Evolutionary conservation across 1,140 invertebrate genomes (phyloP), one percentile per base, ranked within the genome.

Genomic region (Hylaeus anthracinus): DNA sequence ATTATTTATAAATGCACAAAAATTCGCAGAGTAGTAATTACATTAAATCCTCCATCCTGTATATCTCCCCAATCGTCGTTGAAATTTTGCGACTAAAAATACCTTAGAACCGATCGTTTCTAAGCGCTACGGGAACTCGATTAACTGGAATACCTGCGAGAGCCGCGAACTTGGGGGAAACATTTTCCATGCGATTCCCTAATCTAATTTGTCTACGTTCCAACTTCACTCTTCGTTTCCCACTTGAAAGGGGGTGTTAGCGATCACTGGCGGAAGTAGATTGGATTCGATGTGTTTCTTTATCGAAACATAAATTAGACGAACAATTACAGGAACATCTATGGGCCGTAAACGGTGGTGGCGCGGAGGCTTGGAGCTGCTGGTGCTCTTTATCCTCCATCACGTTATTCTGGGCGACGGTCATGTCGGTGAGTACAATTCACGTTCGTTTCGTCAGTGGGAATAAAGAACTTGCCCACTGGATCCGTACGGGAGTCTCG

Each of bases 341-440:
- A 93, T 93, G 92, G 90, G 91, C 85, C 90, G 88, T 87, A 92
- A 92, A 91, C 86, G 85, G 85, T 90, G 90, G 89, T 90, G 90
- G 90, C 85, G 75, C 61, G 89, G 89, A 78, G 86, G 90, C 71
- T 85, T 90, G 81, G 88, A 89, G 90, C 88, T 92, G 77, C 76
- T 92, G 66, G 63, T 90, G 76, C 88, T 93, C 84, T 90, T 85
- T 77, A 84, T 90, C 80, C 86, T 92, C 64, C 74, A 90, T 82
- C 88, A 83, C 63, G 61, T 63, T 58, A 87, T 88, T 64, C 77
- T 88, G n/a, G 88, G 88, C 45, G 89, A 91, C 51, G 91, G 91
- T 55, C 88, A 93, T 82, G 90, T 93, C 65, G 92, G 92, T 93
- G 51, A 92, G 91, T 90, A 72, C 55, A 10, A 72, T 69, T 64